Evolutionary conservation across 1,140 invertebrate genomes (phyloP).

Genomic region (Pomacea maculata): DNA sequence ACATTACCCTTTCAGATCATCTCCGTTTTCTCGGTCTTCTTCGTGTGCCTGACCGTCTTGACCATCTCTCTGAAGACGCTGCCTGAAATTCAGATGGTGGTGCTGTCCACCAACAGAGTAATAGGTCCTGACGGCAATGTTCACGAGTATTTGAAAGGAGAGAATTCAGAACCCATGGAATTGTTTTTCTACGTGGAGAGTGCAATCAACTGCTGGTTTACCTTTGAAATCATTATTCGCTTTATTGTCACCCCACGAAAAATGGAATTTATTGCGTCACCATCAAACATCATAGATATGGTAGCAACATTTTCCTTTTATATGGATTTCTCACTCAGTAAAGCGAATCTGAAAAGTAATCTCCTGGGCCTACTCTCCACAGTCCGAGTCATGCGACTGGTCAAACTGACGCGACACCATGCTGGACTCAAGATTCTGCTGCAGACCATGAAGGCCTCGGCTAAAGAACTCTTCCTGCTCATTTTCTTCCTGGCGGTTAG

Average conservation of each 20-base stretch:
- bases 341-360: constrained; percentile 86
- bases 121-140: constrained; percentile 36
- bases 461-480: constrained; percentile 93
- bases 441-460: constrained; percentile 95
- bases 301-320: constrained; percentile 95
- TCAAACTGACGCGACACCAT: constrained; percentile 87
- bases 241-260: constrained; percentile 83
- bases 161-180: constrained; percentile 90
- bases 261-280: constrained; percentile 60
- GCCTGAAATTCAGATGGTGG: constrained; percentile 85
- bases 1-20: constrained; percentile 71
- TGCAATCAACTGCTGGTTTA: constrained; percentile 97
- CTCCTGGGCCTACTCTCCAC: constrained; percentile 99
- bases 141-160: constrained; percentile 88
- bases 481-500: constrained; percentile 86
- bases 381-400: constrained; percentile 96
- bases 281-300: constrained; percentile 83
- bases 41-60: constrained; percentile 90
- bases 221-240: constrained; percentile 88
- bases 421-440: constrained; percentile 96
- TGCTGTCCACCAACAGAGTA: constrained; percentile 86
- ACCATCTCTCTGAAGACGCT: constrained; percentile 96
- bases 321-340: constrained; percentile 86
- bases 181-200: constrained; percentile 93
- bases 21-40: constrained; percentile 87